phyloP scores from a whole-genome alignment of 2,113 vertebrate genomes.

The Onychostruthus taczanowskii region DNA sequence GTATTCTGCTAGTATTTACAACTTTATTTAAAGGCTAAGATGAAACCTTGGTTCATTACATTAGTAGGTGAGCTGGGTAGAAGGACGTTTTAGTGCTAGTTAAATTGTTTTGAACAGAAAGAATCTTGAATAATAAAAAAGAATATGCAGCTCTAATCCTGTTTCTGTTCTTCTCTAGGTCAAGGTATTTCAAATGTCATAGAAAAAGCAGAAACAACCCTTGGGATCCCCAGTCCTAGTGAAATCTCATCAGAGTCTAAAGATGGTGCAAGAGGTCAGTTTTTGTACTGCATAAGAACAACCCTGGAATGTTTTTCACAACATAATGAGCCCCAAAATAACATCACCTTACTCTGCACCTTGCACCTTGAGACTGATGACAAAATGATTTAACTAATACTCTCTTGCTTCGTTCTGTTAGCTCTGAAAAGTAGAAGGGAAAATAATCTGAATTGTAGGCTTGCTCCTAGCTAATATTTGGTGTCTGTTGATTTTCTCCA shows the following conservation, averaged over 20 bases:
- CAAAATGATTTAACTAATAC: neutral
- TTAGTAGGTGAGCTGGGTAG: neutral
- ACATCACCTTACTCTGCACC: neutral
- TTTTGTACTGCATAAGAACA: neutral
- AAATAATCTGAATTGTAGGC: neutral
- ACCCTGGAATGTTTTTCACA: neutral
- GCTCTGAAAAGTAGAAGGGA: neutral
- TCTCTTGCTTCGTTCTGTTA: neutral
- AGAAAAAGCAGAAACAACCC: constrained; percentile 94
- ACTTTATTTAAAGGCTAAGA: neutral
- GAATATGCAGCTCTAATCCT: neutral
- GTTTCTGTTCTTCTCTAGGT: constrained; percentile 71
- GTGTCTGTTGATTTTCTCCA: neutral
- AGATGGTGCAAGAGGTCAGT: constrained; percentile 70
- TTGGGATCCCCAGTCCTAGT: constrained; percentile 90
- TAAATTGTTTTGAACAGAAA: neutral
- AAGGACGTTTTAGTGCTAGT: neutral
- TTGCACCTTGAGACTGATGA: neutral
- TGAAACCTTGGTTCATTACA: neutral
- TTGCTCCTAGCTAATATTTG: neutral
- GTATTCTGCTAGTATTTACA: neutral
- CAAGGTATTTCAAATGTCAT: constrained; percentile 93
- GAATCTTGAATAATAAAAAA: neutral
- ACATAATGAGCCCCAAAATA: neutral
- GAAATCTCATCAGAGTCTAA: constrained; percentile 79